phyloP scores from a whole-genome alignment of 1,140 invertebrate genomes.

The Megathymus violae region DNA sequence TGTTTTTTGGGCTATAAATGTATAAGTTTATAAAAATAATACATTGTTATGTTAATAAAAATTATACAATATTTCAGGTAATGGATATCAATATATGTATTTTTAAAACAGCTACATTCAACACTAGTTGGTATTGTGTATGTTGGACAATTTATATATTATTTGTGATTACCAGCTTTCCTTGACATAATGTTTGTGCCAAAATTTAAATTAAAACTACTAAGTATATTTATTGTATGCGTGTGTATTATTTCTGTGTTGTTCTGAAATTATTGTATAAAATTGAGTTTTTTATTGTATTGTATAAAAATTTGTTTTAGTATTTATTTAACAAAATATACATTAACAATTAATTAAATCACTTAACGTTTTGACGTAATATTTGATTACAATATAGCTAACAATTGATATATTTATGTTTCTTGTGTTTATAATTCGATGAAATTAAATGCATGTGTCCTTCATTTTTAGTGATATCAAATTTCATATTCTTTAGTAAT shows the following conservation, averaged over 20 bases:
- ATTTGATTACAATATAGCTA: neutral
- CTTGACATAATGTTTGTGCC: conserved; percentile 8
- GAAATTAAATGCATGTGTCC: too few species aligned
- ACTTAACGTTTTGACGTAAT: neutral
- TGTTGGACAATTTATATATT: conserved; percentile 45
- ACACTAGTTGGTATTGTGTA: conserved; percentile 73
- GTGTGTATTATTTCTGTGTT: neutral
- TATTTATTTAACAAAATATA: neutral
- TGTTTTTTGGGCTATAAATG: too few species aligned
- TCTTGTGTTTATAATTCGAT: too few species aligned
- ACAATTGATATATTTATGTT: neutral
- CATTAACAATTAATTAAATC: neutral
- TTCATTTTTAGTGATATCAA: too few species aligned
- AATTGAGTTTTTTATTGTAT: neutral
- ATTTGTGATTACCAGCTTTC: conserved; percentile 12
- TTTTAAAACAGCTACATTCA: conserved; percentile 54
- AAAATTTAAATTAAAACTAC: conserved; percentile 10
- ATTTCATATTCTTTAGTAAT: too few species aligned
- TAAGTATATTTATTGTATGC: neutral
- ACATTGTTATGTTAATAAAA: too few species aligned
- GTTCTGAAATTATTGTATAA: neutral
- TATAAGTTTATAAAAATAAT: too few species aligned
- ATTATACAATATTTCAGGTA: conserved; percentile 49
- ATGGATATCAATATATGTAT: conserved; percentile 69
- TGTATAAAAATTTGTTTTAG: neutral